These are phyloP conservation scores for Nylanderia fulva DNA, from an alignment of 1,140 invertebrate genomes.

Conservation along the genomic window DNA sequence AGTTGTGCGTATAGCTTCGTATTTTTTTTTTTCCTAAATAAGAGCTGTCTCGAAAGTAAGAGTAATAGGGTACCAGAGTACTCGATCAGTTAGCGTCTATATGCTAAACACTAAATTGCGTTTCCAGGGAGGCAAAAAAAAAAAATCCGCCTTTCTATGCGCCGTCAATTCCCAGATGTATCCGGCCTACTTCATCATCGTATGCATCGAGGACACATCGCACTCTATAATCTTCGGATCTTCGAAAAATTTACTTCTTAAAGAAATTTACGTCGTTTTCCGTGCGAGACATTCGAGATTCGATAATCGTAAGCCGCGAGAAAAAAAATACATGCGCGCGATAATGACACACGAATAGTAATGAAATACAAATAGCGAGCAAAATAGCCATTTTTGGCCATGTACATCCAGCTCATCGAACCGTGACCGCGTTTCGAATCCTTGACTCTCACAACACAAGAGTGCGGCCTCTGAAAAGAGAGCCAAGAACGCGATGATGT, in stretches of 20 bases:
- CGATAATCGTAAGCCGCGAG: neutral
- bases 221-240: slow-evolving; percentile 39
- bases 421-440: slow-evolving; percentile 76
- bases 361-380: neutral
- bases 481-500: slow-evolving; percentile 72
- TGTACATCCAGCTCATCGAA: neutral
- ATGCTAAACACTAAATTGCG: neutral
- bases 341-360: neutral
- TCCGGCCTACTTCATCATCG: slow-evolving; percentile 68
- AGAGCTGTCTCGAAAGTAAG: no score
- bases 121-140: slow-evolving; percentile 26
- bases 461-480: slow-evolving; percentile 62
- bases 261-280: slow-evolving; percentile 7
- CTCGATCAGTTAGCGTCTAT: no score
- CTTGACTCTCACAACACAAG: slow-evolving; percentile 62
- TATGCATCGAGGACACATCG: slow-evolving; percentile 64
- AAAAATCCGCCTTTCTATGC: slow-evolving; percentile 49
- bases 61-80: no score
- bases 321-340: neutral
- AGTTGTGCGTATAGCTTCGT: no score
- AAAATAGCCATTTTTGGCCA: neutral
- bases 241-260: neutral
- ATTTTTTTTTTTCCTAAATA: no score
- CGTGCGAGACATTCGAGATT: neutral
- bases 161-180: slow-evolving; percentile 3